phyloP scores from a whole-genome alignment of 2,797 vertebrate genomes.

The Jordanella pulchra region DNA sequence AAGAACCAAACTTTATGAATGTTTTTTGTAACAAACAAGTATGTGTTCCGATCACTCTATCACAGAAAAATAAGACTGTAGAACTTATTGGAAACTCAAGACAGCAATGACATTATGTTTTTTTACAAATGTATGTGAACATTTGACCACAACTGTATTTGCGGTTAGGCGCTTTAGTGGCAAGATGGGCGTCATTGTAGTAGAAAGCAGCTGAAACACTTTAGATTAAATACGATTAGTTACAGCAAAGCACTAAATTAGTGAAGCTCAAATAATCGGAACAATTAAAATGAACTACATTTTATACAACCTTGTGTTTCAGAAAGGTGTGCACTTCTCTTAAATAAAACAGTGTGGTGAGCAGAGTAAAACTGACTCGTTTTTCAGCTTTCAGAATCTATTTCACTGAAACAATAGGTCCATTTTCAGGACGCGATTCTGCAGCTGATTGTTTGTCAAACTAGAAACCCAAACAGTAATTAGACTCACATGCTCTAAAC shows the following conservation, averaged over 20 bases:
- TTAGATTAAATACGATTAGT: no score
- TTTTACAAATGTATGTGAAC: no score
- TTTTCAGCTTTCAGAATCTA: neutral
- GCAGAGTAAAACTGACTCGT: neutral
- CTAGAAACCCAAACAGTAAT: neutral
- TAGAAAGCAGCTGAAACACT: neutral
- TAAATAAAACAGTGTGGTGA: neutral
- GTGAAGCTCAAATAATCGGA: neutral
- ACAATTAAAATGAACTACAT: neutral
- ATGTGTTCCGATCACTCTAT: no score
- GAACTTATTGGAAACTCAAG: no score
- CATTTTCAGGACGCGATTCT: neutral
- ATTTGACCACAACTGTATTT: no score
- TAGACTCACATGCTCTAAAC: constrained; percentile 6
- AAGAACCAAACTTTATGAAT: no score
- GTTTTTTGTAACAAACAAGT: no score
- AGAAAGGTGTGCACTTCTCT: no score
- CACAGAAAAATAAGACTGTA: no score
- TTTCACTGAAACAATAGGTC: neutral
- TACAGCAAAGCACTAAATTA: no score
- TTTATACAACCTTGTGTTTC: neutral
- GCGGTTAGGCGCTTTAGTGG: no score
- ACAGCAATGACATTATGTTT: no score
- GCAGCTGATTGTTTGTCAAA: neutral
- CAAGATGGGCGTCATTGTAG: neutral